Conservation (phyloP, 2,113 vertebrate genomes). For the Sinocyclocheilus grahami region DNA sequence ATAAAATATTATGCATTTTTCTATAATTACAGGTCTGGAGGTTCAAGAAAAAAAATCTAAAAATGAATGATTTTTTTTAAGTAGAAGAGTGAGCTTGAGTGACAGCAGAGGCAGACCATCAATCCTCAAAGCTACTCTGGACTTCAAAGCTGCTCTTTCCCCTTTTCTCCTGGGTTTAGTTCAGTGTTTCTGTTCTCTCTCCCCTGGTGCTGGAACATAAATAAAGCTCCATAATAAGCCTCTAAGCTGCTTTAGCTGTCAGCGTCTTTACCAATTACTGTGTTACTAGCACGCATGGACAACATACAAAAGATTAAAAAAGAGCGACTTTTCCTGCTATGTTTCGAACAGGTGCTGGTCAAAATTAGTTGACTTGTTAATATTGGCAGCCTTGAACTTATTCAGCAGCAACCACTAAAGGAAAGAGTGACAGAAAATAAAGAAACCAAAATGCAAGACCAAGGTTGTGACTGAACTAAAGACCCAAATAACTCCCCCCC, state of each 20-base stretch:
- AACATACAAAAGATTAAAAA: slow-evolving; percentile 60
- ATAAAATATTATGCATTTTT: not conserved
- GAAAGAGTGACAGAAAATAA: not conserved
- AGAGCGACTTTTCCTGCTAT: slow-evolving; percentile 49
- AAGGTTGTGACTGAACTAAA: slow-evolving; percentile 36
- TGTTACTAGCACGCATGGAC: slow-evolving; percentile 66
- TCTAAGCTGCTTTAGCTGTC: slow-evolving; percentile 80
- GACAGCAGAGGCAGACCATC: slow-evolving; percentile 76
- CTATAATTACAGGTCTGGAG: not conserved
- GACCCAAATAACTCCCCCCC: slow-evolving; percentile 23
- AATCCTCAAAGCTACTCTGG: slow-evolving; percentile 72
- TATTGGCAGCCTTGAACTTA: not conserved
- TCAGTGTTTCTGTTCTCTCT: slow-evolving; percentile 75
- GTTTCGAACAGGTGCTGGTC: slow-evolving; percentile 48
- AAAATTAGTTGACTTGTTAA: slow-evolving; percentile 31
- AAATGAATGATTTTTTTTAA: slow-evolving; percentile 13
- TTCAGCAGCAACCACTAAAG: slow-evolving; percentile 13
- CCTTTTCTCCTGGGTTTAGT: slow-evolving; percentile 66
- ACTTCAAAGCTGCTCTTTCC: slow-evolving; percentile 74
- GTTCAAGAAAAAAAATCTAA: not conserved
- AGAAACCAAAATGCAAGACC: not conserved
- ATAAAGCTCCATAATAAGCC: slow-evolving; percentile 79
- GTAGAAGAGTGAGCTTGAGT: slow-evolving; percentile 63
- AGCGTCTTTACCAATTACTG: slow-evolving; percentile 81
- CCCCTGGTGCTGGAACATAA: slow-evolving; percentile 75